Evolutionary conservation across 2,797 vertebrate genomes (phyloP).

Genomic region (Odontamblyopus rebecca): DNA sequence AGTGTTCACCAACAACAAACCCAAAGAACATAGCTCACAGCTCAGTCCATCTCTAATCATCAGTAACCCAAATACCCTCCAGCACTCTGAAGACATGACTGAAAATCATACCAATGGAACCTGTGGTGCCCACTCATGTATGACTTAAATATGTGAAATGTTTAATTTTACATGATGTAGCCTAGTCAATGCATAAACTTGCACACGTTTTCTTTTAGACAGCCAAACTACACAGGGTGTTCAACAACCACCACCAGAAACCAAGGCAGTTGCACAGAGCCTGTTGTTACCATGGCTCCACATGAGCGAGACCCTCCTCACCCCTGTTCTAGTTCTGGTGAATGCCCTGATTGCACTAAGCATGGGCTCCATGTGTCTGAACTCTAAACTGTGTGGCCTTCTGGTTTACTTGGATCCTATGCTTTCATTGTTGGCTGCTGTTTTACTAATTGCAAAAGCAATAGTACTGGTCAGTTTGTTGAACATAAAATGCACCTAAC

Average conservation of each 20-base stretch:
- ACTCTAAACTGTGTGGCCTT: slow-evolving; percentile 37
- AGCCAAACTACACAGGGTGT: slow-evolving; percentile 3
- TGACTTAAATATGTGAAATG: background rate
- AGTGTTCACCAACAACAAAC: slow-evolving; percentile 17
- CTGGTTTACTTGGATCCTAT: slow-evolving; percentile 72
- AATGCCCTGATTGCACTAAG: slow-evolving; percentile 62
- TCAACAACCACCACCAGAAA: slow-evolving; percentile 9
- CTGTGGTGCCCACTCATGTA: slow-evolving; percentile 35
- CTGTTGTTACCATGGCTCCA: background rate
- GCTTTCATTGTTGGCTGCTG: slow-evolving; percentile 63
- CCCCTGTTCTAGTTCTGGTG: slow-evolving; percentile 62
- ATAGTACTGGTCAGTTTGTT: slow-evolving; percentile 54
- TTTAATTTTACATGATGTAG: background rate
- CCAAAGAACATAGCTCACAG: slow-evolving; percentile 17
- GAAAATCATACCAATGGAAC: background rate
- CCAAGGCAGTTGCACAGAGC: background rate
- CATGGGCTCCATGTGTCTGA: slow-evolving; percentile 28
- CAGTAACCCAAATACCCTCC: slow-evolving; percentile 63
- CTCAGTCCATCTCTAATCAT: slow-evolving; percentile 56
- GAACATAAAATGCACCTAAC: background rate
- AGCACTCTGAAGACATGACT: slow-evolving; percentile 12
- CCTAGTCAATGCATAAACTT: background rate
- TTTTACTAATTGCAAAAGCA: slow-evolving; percentile 49
- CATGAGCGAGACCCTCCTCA: slow-evolving; percentile 52
- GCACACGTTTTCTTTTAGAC: slow-evolving; percentile 28